A percentile compares a stretch with the other conserved stretches of the same genome.
Evolutionary conservation across 2,797 vertebrate species (phyloP).

Genomic region (Trichosurus vulpecula): DNA sequence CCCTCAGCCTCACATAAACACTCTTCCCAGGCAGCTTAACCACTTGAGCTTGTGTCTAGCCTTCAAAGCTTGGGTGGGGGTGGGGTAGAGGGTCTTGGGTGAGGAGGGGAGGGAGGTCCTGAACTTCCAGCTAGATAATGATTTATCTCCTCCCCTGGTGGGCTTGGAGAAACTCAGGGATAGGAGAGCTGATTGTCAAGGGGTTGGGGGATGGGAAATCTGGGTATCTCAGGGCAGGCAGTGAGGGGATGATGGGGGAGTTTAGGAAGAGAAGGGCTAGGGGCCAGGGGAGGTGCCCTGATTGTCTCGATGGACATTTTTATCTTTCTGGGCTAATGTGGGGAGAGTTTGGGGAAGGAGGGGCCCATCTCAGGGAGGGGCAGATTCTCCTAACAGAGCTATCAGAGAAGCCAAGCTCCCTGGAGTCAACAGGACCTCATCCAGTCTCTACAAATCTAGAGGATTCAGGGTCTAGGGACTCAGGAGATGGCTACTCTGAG

Average conservation of each 20-base stretch:
- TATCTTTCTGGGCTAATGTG: not conserved
- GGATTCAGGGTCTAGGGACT: not conserved
- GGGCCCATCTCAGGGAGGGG: not conserved
- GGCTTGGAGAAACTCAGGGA: constrained; percentile 13
- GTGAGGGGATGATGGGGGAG: not conserved
- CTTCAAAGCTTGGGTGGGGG: constrained; percentile 80
- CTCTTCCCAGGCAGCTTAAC: constrained; percentile 77
- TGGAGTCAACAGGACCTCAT: not conserved
- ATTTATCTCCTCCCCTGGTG: constrained; percentile 79
- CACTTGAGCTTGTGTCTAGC: constrained; percentile 82
- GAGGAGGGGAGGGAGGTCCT: constrained; percentile 70
- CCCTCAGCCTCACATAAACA: constrained; percentile 68
- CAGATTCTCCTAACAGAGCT: not conserved
- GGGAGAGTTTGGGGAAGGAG: not conserved
- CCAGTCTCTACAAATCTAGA: not conserved
- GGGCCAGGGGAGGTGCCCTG: not conserved
- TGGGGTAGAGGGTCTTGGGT: not conserved
- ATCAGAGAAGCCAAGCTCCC: not conserved
- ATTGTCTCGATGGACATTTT: not conserved
- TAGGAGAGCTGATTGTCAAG: not conserved
- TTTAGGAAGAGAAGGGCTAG: not conserved
- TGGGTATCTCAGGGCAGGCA: not conserved
- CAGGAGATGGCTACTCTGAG: not conserved
- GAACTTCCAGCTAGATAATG: constrained; percentile 73
- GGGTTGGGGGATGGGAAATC: not conserved